Percentiles rank a stretch among this genome's conserved stretches.
These are phyloP conservation scores for Echinarachnius parma DNA, from an alignment of 53 echinoderm and acorn worm species.

Conservation along the genomic window DNA sequence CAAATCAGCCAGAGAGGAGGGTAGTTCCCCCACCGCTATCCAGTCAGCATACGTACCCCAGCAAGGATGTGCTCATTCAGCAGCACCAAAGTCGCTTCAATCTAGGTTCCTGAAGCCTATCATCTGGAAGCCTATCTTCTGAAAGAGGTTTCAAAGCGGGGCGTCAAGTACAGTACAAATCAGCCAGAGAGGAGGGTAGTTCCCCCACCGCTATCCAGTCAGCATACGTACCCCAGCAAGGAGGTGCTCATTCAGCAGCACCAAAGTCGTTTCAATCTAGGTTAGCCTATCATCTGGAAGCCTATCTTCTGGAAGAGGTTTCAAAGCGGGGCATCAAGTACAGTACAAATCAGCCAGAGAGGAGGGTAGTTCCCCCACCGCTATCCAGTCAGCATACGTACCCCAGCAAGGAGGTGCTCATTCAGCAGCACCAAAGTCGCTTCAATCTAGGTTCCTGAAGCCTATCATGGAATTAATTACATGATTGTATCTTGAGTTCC, in stretches of 20 bases:
- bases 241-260: slow-evolving; percentile 35
- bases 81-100: slow-evolving; percentile 1
- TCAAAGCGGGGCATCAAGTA: background rate
- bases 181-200: slow-evolving; percentile 5
- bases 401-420: slow-evolving; percentile 36
- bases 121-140: too few species aligned
- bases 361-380: slow-evolving; percentile 29
- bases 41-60: slow-evolving; percentile 1
- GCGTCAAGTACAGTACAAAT: too few species aligned
- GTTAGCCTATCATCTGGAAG: too few species aligned
- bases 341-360: slow-evolving; percentile 1
- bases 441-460: too few species aligned
- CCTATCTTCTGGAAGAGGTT: slow-evolving; percentile 17
- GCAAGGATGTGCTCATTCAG: background rate
- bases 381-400: slow-evolving; percentile 36
- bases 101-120: slow-evolving; percentile 4
- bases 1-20: background rate
- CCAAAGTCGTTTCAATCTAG: slow-evolving; percentile 13
- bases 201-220: slow-evolving; percentile 45
- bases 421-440: slow-evolving; percentile 21
- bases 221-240: slow-evolving; percentile 29
- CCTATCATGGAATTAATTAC: too few species aligned
- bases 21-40: background rate
- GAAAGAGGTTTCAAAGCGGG: too few species aligned
- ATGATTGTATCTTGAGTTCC: too few species aligned